Conservation (phyloP, 2,113 vertebrate species). For the Sphaerodactylus townsendi region DNA sequence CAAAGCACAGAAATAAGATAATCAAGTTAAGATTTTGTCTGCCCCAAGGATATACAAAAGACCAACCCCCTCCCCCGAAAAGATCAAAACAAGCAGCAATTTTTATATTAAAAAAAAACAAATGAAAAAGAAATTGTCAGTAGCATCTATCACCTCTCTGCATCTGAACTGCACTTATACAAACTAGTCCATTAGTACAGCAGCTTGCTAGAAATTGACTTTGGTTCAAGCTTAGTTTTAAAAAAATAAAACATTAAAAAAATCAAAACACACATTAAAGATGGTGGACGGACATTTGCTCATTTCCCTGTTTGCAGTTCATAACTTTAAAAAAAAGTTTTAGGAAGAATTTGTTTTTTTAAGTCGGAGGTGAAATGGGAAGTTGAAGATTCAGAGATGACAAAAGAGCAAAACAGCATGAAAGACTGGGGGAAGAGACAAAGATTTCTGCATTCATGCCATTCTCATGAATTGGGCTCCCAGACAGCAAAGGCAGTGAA, state of each 20-base stretch:
- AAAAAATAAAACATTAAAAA: constrained; percentile 75
- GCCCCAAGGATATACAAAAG: constrained; percentile 77
- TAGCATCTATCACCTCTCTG: constrained; percentile 87
- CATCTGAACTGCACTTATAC: constrained; percentile 83
- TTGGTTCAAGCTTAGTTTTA: constrained; percentile 98
- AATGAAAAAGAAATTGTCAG: constrained; percentile 85
- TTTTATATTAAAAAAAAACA: constrained; percentile 79
- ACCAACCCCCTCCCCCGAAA: constrained; percentile 67
- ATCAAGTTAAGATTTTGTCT: constrained; percentile 79
- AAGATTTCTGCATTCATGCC: constrained; percentile 64
- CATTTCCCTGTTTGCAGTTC: constrained; percentile 81
- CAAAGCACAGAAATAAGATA: constrained; percentile 66
- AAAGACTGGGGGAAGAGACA: constrained; percentile 38
- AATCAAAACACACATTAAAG: constrained; percentile 73
- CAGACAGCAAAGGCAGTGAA: constrained; percentile 26
- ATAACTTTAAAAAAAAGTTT: constrained; percentile 69
- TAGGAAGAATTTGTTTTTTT: constrained; percentile 52
- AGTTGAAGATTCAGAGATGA: constrained; percentile 66
- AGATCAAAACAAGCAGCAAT: constrained; percentile 83
- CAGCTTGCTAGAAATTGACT: constrained; percentile 97
- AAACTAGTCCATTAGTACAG: constrained; percentile 94
- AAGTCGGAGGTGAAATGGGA: constrained; percentile 66
- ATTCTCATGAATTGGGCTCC: constrained; percentile 48
- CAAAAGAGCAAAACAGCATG: constrained; percentile 51
- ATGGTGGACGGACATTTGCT: constrained; percentile 88